These are phyloP conservation scores for Hoplodrina ambigua DNA, from an alignment of 2,888 invertebrate species.

Conservation along the genomic window DNA sequence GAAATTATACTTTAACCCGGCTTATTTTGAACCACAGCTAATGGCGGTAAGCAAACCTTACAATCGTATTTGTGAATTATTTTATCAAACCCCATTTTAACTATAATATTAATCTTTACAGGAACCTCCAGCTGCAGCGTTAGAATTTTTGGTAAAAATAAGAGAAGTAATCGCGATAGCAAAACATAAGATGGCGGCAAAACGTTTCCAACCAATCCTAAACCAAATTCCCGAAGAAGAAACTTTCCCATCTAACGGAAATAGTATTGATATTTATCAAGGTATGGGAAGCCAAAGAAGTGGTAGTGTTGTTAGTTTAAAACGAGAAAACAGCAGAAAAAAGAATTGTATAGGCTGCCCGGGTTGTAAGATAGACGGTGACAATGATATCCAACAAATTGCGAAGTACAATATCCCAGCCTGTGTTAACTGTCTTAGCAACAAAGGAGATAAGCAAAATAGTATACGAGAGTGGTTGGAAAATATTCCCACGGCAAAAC, in stretches of 20 bases:
- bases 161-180: conserved; percentile 97
- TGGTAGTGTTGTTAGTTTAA: conserved; percentile 90
- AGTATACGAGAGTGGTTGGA: conserved; percentile 95
- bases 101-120: conserved; percentile 73
- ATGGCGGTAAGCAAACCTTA: conserved; percentile 92
- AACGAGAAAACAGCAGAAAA: conserved; percentile 91
- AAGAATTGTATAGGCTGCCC: conserved; percentile 92
- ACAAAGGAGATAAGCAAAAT: conserved; percentile 93
- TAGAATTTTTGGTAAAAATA: conserved; percentile 97
- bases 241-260: conserved; percentile 85
- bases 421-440: conserved; percentile 89
- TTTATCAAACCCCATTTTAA: conserved; percentile 5
- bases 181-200: conserved; percentile 96
- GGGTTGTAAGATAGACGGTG: conserved; percentile 88
- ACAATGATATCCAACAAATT: conserved; percentile 78
- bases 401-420: conserved; percentile 85
- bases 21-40: conserved; percentile 97
- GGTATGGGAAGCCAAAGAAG: conserved; percentile 88
- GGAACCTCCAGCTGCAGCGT: conserved; percentile 97
- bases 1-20: conserved; percentile 97
- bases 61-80: not conserved
- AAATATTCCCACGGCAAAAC: conserved; percentile 91
- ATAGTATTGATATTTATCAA: conserved; percentile 86
- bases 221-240: conserved; percentile 96
- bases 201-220: conserved; percentile 94